Conservation (phyloP, 2,113 vertebrate species). For the Corvus moneduloides region DNA sequence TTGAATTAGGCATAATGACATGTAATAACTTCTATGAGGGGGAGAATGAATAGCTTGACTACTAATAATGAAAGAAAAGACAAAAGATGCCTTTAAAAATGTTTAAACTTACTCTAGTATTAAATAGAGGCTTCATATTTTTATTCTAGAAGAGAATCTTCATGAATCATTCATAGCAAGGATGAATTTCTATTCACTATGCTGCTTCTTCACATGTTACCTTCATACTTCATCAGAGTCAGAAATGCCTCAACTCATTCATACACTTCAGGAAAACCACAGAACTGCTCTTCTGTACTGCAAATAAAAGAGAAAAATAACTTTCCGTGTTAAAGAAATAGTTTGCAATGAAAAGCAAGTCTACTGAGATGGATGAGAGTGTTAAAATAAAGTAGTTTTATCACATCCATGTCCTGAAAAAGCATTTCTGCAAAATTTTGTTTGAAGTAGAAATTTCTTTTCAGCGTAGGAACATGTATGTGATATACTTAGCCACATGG, state of each 20-base stretch:
- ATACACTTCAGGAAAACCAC: constrained; percentile 7
- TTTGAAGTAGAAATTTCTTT: background rate
- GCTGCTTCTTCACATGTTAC: constrained; percentile 12
- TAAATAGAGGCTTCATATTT: constrained; percentile 6
- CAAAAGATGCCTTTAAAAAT: background rate
- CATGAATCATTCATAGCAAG: constrained; percentile 15
- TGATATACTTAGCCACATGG: background rate
- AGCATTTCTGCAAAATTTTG: background rate
- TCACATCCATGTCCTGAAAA: background rate
- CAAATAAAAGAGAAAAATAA: constrained; percentile 25
- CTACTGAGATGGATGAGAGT: background rate
- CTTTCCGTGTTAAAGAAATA: background rate
- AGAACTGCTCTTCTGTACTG: background rate
- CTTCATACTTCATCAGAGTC: constrained; percentile 37
- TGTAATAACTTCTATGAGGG: background rate
- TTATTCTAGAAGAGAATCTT: background rate
- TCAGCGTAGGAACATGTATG: background rate
- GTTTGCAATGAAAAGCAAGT: background rate
- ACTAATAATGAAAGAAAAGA: constrained; percentile 13
- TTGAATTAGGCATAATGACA: background rate
- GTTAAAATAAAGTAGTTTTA: background rate
- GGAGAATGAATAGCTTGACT: background rate
- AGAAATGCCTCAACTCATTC: constrained; percentile 32
- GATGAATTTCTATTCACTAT: constrained; percentile 11
- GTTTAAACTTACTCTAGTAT: background rate